These are phyloP conservation scores for Nomada flava DNA, from an alignment of 2,888 invertebrate genomes.

Conservation along the genomic window DNA sequence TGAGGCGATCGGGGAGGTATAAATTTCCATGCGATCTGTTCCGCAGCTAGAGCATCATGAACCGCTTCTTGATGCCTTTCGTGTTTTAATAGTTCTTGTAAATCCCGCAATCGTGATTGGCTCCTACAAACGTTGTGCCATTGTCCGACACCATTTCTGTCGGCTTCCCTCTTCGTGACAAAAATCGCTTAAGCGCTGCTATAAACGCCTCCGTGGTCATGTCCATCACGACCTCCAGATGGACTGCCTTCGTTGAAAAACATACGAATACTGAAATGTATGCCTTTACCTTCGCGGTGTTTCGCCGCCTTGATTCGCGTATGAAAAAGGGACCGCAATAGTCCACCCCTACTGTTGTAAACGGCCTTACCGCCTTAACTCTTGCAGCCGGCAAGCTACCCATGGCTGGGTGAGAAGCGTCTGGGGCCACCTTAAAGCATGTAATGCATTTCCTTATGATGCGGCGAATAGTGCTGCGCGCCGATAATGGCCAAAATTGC, in stretches of 20 bases:
- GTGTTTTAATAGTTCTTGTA: background rate
- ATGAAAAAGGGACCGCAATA: background rate
- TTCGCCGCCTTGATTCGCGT: background rate
- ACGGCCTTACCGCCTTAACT: background rate
- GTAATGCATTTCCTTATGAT: background rate
- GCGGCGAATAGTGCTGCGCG: background rate
- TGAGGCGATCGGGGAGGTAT: too few species aligned
- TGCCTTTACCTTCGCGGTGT: background rate
- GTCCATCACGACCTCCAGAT: background rate
- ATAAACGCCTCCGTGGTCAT: background rate
- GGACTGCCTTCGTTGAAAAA: background rate
- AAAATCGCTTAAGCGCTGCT: background rate
- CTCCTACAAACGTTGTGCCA: background rate
- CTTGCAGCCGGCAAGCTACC: background rate
- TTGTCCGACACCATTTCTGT: background rate
- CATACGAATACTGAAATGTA: background rate
- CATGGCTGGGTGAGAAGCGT: background rate
- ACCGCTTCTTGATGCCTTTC: too few species aligned
- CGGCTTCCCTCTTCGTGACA: background rate
- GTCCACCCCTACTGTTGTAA: background rate
- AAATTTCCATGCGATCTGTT: too few species aligned
- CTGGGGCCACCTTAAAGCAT: background rate
- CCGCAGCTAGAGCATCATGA: too few species aligned
- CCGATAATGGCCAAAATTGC: background rate
- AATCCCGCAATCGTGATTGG: background rate